A percentile compares a stretch with the other conserved stretches of the same genome.
Evolutionary conservation across 37 sponge, comb jelly and placozoan species (phyloP).

Genomic region (Spongilla lacustris): DNA sequence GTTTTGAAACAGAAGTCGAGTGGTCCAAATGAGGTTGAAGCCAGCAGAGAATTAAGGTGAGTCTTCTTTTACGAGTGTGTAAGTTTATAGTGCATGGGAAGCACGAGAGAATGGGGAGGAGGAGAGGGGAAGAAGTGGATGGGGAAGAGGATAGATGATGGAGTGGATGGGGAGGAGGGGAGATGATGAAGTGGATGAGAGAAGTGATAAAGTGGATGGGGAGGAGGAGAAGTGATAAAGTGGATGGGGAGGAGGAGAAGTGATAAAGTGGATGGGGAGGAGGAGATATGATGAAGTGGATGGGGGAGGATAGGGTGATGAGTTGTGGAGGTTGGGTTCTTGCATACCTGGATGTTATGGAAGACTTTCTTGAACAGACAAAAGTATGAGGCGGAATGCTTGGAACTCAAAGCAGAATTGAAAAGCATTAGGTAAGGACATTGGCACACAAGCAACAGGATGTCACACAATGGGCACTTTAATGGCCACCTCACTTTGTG

Average conservation of each 20-base stretch:
- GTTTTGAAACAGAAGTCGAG: constrained; percentile 83
- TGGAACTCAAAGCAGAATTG: constrained; percentile 37
- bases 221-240: no score
- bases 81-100: not conserved
- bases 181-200: no score
- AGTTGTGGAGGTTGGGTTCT: not conserved
- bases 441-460: not conserved
- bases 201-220: no score
- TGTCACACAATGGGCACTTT: not conserved
- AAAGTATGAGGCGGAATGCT: constrained; percentile 52
- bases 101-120: no score
- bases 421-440: constrained; percentile 31
- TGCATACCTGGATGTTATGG: not conserved
- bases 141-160: no score
- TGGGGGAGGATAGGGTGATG: no score
- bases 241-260: no score
- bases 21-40: constrained; percentile 42
- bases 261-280: no score
- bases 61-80: not conserved
- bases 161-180: no score
- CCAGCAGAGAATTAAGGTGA: constrained; percentile 50
- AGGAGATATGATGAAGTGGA: no score
- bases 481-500: not conserved
- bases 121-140: no score
- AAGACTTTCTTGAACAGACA: constrained; percentile 33